phyloP scores from a whole-genome alignment of 1,140 invertebrate species.

The Luehdorfia chinensis region DNA sequence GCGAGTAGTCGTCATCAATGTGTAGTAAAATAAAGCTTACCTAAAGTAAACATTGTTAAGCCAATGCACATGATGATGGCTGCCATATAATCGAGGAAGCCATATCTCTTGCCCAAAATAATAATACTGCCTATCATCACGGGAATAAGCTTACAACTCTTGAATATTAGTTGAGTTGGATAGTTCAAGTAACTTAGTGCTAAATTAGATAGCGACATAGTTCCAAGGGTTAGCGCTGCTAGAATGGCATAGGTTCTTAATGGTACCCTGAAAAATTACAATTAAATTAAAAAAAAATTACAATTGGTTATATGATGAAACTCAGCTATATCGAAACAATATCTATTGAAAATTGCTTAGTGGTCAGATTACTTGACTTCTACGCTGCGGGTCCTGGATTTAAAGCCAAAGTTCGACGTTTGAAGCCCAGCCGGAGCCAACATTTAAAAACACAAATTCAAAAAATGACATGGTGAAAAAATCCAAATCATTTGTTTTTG shows the following conservation, averaged over 20 bases:
- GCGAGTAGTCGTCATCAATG: too few relatives aligned
- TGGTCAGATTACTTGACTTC: too few relatives aligned
- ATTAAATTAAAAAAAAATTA: too few relatives aligned
- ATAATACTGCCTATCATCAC: conserved; percentile 94
- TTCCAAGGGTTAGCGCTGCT: conserved; percentile 92
- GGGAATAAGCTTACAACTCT: conserved; percentile 97
- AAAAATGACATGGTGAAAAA: too few relatives aligned
- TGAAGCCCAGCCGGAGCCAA: too few relatives aligned
- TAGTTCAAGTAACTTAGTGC: conserved; percentile 98
- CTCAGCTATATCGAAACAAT: neutral
- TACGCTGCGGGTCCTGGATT: too few relatives aligned
- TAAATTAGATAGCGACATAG: conserved; percentile 97
- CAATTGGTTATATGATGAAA: conserved; percentile 7
- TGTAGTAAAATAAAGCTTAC: conserved; percentile 51
- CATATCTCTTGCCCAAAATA: conserved; percentile 94
- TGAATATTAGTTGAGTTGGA: conserved; percentile 95
- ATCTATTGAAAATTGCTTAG: neutral
- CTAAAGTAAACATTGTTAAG: conserved; percentile 91
- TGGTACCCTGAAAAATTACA: conserved; percentile 85
- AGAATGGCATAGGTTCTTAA: conserved; percentile 88
- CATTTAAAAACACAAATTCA: too few relatives aligned
- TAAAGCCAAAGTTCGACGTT: too few relatives aligned
- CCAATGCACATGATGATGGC: conserved; percentile 94
- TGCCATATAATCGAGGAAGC: conserved; percentile 89
- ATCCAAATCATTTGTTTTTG: too few relatives aligned